Conservation (phyloP, 2,113 vertebrate species). For the Daphoenositta chrysoptera region DNA sequence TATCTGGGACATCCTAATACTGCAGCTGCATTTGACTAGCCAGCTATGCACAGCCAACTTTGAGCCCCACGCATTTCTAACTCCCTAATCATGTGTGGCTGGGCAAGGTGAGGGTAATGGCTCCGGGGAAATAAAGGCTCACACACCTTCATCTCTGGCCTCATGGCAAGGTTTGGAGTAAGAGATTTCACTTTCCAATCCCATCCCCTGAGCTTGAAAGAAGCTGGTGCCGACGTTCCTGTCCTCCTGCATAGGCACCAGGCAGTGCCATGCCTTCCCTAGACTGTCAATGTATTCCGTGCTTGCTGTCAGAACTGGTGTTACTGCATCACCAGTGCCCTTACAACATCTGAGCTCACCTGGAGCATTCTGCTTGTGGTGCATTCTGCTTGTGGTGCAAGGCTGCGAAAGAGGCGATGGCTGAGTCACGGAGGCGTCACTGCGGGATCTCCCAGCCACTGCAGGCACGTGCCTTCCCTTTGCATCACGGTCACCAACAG, state of each 20-base stretch:
- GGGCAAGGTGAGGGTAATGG: neutral
- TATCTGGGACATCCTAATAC: neutral
- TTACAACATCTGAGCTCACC: neutral
- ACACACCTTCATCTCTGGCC: neutral
- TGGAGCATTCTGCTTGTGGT: neutral
- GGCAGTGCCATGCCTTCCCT: neutral
- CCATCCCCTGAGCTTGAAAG: neutral
- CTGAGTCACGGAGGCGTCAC: no score
- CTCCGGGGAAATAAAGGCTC: neutral
- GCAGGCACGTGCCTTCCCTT: no score
- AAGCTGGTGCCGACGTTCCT: neutral
- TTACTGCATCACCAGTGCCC: fast-evolving
- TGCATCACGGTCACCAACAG: fast-evolving
- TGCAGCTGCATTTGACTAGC: neutral
- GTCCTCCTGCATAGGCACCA: neutral
- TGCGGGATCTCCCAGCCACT: fast-evolving
- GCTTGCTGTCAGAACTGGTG: neutral
- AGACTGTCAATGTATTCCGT: fast-evolving
- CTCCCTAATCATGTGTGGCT: neutral
- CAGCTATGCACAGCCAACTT: neutral
- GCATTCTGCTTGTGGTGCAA: no score
- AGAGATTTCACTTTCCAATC: neutral
- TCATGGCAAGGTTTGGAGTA: neutral
- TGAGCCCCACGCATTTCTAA: neutral
- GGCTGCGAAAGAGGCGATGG: neutral